A percentile compares a stretch with the other conserved stretches of the same genome.
These are phyloP conservation scores for Furcifer pardalis DNA, from an alignment of 2,797 vertebrate genomes.

Conservation along the genomic window DNA sequence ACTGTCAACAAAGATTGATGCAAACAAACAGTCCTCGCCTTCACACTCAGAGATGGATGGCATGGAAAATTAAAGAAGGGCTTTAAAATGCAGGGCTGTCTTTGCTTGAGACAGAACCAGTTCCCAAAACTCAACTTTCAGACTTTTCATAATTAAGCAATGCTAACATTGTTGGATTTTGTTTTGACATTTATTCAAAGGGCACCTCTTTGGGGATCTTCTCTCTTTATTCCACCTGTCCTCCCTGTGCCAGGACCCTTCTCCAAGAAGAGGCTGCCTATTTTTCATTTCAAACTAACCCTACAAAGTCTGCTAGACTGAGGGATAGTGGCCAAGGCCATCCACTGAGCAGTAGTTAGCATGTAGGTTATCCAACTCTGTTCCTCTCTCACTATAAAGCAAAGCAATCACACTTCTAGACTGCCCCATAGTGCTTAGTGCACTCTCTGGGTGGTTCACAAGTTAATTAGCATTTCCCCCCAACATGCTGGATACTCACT, in stretches of 20 bases:
- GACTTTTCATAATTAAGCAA: not conserved
- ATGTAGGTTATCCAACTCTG: too few relatives aligned
- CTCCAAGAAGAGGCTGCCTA: not conserved
- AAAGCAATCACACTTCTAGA: too few relatives aligned
- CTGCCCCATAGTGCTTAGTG: too few relatives aligned
- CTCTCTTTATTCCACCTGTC: too few relatives aligned
- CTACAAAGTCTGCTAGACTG: not conserved
- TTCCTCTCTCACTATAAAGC: too few relatives aligned
- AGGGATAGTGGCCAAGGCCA: not conserved
- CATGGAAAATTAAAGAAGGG: not conserved
- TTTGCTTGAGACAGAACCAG: not conserved
- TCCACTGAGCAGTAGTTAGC: too few relatives aligned
- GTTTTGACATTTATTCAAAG: constrained; percentile 1
- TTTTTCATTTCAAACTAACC: not conserved
- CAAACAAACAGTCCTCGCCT: not conserved
- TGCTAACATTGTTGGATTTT: not conserved
- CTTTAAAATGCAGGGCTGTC: not conserved
- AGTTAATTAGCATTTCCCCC: too few relatives aligned
- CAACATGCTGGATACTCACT: too few relatives aligned
- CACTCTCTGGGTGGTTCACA: too few relatives aligned
- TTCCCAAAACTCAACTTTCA: not conserved
- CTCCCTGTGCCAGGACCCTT: not conserved
- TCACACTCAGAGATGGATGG: not conserved
- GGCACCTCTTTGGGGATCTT: not conserved
- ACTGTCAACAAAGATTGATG: constrained; percentile 3